Conservation (phyloP, 2,113 vertebrate genomes). For the Turdus rufiventris region DNA sequence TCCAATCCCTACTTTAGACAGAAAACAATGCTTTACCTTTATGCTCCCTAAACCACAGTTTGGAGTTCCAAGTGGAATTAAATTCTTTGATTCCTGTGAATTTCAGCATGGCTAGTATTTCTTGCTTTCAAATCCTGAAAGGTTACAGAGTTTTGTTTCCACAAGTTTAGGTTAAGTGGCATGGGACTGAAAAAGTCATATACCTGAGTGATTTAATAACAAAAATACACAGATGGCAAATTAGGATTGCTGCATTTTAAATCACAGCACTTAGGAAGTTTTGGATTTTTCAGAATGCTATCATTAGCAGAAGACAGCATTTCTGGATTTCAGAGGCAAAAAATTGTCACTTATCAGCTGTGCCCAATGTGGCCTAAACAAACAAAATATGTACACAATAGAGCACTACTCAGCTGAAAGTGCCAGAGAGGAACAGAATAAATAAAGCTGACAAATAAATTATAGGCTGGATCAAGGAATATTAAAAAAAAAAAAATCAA, state of each 20-base stretch:
- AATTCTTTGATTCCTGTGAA: background rate
- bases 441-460: background rate
- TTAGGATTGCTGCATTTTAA: background rate
- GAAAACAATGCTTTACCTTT: background rate
- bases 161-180: background rate
- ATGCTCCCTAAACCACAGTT: background rate
- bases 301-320: background rate
- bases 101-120: background rate
- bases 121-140: background rate
- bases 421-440: background rate
- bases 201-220: rapidly evolving
- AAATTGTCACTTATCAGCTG: background rate
- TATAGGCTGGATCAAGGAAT: background rate
- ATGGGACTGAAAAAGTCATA: background rate
- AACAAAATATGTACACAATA: background rate
- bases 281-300: background rate
- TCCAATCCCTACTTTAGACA: background rate
- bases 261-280: background rate
- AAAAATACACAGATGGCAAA: background rate
- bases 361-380: background rate
- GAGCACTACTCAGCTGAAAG: background rate
- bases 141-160: background rate
- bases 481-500: background rate
- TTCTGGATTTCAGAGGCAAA: background rate
- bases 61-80: background rate